Base-by-base conservation (phyloP, 2,797 vertebrate genomes). In the Steatocranus sp. region DNA sequence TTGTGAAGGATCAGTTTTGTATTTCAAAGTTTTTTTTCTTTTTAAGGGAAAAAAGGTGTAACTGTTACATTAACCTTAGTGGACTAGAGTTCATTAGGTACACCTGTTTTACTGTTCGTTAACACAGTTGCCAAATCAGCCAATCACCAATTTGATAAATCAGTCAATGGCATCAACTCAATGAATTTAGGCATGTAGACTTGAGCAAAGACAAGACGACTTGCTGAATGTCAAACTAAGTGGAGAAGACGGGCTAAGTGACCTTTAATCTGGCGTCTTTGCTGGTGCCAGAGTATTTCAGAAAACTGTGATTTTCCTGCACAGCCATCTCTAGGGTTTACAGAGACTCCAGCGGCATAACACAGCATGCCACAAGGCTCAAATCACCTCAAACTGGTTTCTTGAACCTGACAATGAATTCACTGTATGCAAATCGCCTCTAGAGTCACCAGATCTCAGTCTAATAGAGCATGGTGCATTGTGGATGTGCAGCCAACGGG, bases 231-330 rank as follows among this genome's bases (percentile, higher is more conserved):
- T 38, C 7, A 0, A 36, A 36, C 4, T 0, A 63, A 1, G 5
- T 20, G 36, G 36, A 43, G 36, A 68, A 43, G n/a, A 17, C 2
- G 2, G 36, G 20, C 23, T 25, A 17, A 25, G 6, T 68, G 63
- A 68, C 61, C 41, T 66, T 66, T 66, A 68, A 23, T 68, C n/a
- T 68, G 61, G 61, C 14, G 10, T 68, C 20, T 41, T 15, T 68
- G n/a, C 34, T 38, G 61, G 34, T 66, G 61, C 1, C 58, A 23
- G 61, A 38, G 34, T 23, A 20, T 38, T 66, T 66, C 61, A 20
- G 61, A 38, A 66, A 23, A 63, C 18, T 0, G 61, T 1, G 61
- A 20, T 38, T 66, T 23, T 66, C 3, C 61, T 66, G 11, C 61
- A 66, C n/a, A 38, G n/a, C 61, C 61, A 66, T 23, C 61, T 66